Evolutionary conservation across 2,113 vertebrate species (phyloP), one percentile per base, ranked within the genome.

Genomic region (Sapajus apella): DNA sequence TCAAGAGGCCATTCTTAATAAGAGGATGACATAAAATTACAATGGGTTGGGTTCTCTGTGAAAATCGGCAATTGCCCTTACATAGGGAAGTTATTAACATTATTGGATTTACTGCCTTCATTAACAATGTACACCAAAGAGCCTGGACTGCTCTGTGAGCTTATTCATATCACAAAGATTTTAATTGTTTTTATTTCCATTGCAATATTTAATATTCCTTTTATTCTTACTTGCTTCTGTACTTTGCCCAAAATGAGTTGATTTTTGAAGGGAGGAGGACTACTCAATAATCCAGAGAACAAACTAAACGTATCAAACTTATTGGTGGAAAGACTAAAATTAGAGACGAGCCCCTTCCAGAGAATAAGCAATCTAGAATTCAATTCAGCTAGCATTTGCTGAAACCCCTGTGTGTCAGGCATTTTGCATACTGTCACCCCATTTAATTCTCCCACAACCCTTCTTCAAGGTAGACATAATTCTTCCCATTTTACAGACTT

Each of bases 161-260:
- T 61, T 55, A 47, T 70, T 73, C 35, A 55, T 61, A 25, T 55
- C 16, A 37, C 61, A 80, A 18, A 92, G 32, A 70, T 75, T 90
- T 86, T 90, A 27, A 66, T 93, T 12, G 1, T 68, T 89, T 94
- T 32, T 25, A 82, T 52, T 88, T 70, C 20, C 9, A 20, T 21
- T 58, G 25, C 16, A n/a, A 82, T 77, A 85, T 92, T 82, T 82
- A 77, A 86, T 56, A 43, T 76, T 93, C 72, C 43, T 91, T 85
- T 95, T 81, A 89, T 89, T 95, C 87, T 91, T 95, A 30, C 25
- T 81, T 95, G 30, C 14, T 72, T 89, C 52, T 90, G 21, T 82
- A 79, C 30, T 91, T 95, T 91, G 50, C 58, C 45, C 61, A 81
- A 95, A 85, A 68, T 50, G 3, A n/a, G 80, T 56, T 27, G 80